A percentile compares a stretch with the other conserved stretches of the same genome.
Evolutionary conservation across 2,113 vertebrate species (phyloP).

Genomic region (Mustela nigripes): DNA sequence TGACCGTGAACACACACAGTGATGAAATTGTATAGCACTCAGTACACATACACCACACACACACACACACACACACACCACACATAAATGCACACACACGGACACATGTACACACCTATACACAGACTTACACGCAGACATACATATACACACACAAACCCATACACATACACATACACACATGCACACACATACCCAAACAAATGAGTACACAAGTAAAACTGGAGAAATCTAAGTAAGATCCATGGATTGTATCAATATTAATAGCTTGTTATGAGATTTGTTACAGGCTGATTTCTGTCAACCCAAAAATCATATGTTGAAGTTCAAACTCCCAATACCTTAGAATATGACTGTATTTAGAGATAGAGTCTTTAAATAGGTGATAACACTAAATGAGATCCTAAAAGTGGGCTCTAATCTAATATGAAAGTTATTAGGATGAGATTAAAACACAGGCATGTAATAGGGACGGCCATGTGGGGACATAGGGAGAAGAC

Average conservation of each 20-base stretch:
- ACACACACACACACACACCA: neutral
- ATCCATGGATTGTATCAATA: neutral
- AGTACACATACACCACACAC: neutral
- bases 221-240: neutral
- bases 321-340: neutral
- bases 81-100: too few relatives aligned
- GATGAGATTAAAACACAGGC: neutral
- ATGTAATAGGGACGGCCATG: neutral
- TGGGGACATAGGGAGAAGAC: neutral
- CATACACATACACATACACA: neutral
- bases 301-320: neutral
- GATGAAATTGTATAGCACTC: neutral
- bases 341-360: neutral
- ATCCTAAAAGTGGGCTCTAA: neutral
- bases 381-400: neutral
- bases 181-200: neutral
- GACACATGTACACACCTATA: neutral
- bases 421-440: neutral
- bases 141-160: neutral
- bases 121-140: neutral
- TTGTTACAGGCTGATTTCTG: neutral
- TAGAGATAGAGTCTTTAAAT: neutral
- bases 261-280: neutral
- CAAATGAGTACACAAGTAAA: neutral
- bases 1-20: neutral